Evolutionary conservation across 2,113 vertebrate species (phyloP).

Genomic region (Cichladusa arquata): DNA sequence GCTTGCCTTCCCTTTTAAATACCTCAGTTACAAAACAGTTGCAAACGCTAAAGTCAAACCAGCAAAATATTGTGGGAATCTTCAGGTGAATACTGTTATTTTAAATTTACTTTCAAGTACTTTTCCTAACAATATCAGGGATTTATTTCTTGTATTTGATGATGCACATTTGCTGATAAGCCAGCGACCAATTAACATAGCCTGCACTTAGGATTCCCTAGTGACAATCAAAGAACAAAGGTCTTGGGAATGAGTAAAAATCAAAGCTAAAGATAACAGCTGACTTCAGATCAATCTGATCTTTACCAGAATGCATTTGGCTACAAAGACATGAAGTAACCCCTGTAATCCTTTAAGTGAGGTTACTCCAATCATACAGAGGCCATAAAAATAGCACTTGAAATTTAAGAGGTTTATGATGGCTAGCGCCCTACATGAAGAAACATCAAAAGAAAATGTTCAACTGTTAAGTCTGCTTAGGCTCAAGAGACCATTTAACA

Average conservation of each 20-base stretch:
- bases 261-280: conserved; percentile 44
- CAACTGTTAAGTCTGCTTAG: neutral
- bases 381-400: conserved; percentile 38
- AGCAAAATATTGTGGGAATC: neutral
- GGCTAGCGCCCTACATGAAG: neutral
- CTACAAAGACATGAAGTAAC: conserved; percentile 62
- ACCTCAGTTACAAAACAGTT: neutral
- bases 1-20: neutral
- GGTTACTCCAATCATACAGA: conserved; percentile 38
- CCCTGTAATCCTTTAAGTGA: conserved; percentile 52
- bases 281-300: conserved; percentile 53
- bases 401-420: conserved; percentile 45
- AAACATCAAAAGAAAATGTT: conserved; percentile 14
- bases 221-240: conserved; percentile 16
- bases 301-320: conserved; percentile 48
- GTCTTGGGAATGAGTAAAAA: conserved; percentile 23
- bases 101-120: neutral
- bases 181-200: neutral
- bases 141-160: neutral
- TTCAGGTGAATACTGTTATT: neutral
- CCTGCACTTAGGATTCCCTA: neutral
- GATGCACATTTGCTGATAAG: neutral
- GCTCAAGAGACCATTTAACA: neutral
- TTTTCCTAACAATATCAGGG: neutral
- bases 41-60: neutral